Evolutionary conservation across 2,797 vertebrate genomes (phyloP).

Genomic region (Odontamblyopus rebecca): DNA sequence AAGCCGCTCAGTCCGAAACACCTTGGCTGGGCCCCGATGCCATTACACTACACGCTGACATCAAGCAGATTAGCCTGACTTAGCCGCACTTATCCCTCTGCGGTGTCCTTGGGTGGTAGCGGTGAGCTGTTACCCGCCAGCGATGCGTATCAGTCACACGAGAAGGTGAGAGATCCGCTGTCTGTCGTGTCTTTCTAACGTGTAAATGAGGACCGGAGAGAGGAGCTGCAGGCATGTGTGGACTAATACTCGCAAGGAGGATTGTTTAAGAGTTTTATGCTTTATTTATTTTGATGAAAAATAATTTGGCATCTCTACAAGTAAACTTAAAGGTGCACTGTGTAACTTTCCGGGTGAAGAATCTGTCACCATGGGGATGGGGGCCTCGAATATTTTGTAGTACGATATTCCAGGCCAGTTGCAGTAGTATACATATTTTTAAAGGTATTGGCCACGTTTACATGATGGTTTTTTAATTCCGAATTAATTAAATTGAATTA

Average conservation of each 20-base stretch:
- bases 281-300: no score
- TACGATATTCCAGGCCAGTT: no score
- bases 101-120: constrained; percentile 24
- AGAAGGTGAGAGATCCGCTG: neutral
- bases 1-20: constrained; percentile 17
- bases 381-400: no score
- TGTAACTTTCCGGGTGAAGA: no score
- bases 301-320: no score
- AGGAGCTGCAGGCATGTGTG: neutral
- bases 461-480: no score
- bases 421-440: no score
- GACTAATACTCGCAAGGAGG: neutral
- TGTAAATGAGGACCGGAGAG: constrained; percentile 30
- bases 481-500: no score
- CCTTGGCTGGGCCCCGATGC: constrained; percentile 19
- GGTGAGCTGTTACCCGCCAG: neutral
- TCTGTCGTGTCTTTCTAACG: neutral
- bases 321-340: no score
- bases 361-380: no score
- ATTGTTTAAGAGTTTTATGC: no score
- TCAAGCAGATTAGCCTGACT: constrained; percentile 22
- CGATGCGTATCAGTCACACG: constrained; percentile 16
- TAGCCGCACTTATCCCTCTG: neutral
- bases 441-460: no score
- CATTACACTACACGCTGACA: constrained; percentile 14